A percentile compares a stretch with the other conserved stretches of the same genome.
Conservation (phyloP, 2,797 vertebrate species). For the Myiotriccus ornatus region DNA sequence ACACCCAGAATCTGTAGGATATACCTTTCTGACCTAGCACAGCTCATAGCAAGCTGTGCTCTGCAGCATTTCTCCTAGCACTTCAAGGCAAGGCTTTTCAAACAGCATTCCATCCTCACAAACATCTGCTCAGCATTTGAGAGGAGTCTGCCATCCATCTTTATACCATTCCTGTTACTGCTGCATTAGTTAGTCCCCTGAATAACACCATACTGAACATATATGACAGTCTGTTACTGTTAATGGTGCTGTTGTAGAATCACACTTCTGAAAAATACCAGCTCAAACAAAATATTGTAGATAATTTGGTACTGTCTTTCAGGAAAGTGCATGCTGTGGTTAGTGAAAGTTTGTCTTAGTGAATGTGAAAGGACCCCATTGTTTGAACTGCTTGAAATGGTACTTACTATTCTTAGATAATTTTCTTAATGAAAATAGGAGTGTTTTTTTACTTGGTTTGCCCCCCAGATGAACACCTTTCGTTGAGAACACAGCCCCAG, state of each 20-base stretch:
- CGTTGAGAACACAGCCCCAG: rapidly evolving
- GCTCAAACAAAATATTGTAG: background rate
- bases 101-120: background rate
- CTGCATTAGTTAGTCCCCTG: background rate
- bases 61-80: background rate
- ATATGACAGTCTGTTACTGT: background rate
- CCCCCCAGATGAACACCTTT: background rate
- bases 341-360: background rate
- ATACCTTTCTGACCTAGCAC: background rate
- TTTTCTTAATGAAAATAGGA: background rate
- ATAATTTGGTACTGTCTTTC: background rate
- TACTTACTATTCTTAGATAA: background rate
- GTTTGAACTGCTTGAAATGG: background rate
- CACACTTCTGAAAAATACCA: background rate
- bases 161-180: background rate
- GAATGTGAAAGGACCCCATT: background rate
- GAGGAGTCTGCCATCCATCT: background rate
- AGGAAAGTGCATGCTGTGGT: background rate
- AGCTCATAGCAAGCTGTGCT: background rate
- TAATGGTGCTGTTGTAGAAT: background rate
- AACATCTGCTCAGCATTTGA: background rate
- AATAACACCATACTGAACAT: background rate
- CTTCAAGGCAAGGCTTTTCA: background rate
- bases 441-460: background rate
- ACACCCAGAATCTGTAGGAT: background rate